Conservation (phyloP, 2,888 invertebrate genomes). For the Quadroppia sp. region DNA sequence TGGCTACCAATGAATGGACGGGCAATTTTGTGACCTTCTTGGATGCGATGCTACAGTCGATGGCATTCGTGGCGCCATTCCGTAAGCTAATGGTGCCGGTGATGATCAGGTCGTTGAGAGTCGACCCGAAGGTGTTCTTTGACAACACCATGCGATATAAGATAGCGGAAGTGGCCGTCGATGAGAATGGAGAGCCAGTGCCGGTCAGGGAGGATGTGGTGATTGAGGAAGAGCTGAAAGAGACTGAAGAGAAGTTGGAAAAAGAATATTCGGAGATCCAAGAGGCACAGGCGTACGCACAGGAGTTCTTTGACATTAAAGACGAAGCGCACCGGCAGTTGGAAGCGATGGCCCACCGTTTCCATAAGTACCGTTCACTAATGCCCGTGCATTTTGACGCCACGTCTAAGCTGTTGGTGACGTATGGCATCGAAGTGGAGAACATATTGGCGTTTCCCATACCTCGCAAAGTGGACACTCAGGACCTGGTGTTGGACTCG, state of each 20-base stretch:
- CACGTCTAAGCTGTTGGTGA: not conserved
- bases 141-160: no score
- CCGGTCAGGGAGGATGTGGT: no score
- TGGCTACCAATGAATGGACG: slow-evolving; percentile 65
- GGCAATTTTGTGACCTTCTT: slow-evolving; percentile 92
- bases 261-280: not conserved
- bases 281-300: not conserved
- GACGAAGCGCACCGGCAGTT: not conserved
- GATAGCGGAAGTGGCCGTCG: no score
- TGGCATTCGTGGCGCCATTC: slow-evolving; percentile 69
- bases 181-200: no score
- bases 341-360: not conserved
- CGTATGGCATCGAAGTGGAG: slow-evolving; percentile 12
- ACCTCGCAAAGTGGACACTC: not conserved
- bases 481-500: not conserved
- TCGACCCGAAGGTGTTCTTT: slow-evolving; percentile 70
- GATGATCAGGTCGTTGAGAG: slow-evolving; percentile 70
- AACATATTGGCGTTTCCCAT: not conserved
- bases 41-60: slow-evolving; percentile 93
- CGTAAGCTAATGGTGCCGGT: slow-evolving; percentile 84
- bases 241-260: not conserved
- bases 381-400: not conserved
- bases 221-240: not conserved
- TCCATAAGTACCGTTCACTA: not conserved
- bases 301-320: no score